Evolutionary conservation across 2,888 invertebrate genomes (phyloP).

Genomic region (Melanostoma mellinum): DNA sequence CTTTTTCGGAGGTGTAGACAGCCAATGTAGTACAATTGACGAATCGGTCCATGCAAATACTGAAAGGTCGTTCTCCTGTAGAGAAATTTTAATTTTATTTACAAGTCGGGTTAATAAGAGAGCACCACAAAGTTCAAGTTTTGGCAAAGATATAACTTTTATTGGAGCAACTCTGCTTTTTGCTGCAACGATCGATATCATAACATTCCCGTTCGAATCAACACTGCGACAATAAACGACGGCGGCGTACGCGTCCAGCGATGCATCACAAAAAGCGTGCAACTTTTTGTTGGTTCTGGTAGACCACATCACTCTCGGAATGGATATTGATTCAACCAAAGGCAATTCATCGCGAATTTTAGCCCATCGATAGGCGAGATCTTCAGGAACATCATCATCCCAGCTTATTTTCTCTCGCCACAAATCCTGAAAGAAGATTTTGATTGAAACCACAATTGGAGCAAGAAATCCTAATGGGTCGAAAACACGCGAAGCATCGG

Average conservation of each 20-base stretch:
- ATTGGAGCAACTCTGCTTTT: constrained; percentile 39
- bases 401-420: constrained; percentile 57
- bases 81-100: constrained; percentile 22
- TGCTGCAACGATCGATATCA: constrained; percentile 12
- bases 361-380: constrained; percentile 12
- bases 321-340: constrained; percentile 15
- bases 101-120: constrained; percentile 43
- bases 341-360: constrained; percentile 20
- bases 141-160: constrained; percentile 44
- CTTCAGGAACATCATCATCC: constrained; percentile 56
- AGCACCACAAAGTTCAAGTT: constrained; percentile 53
- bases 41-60: constrained; percentile 39
- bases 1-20: constrained; percentile 21
- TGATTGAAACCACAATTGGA: constrained; percentile 49
- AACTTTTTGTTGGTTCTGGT: constrained; percentile 2
- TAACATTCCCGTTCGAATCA: not conserved
- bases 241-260: constrained; percentile 24
- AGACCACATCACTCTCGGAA: constrained; percentile 13
- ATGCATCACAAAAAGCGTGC: constrained; percentile 53
- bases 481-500: constrained; percentile 32
- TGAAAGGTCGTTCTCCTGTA: constrained; percentile 27
- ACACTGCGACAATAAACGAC: constrained; percentile 40
- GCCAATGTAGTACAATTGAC: constrained; percentile 24
- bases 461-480: constrained; percentile 62
- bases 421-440: constrained; percentile 58